These are phyloP conservation scores for Planiliza haematocheilus DNA, from an alignment of 2,113 vertebrate species.

Conservation along the genomic window DNA sequence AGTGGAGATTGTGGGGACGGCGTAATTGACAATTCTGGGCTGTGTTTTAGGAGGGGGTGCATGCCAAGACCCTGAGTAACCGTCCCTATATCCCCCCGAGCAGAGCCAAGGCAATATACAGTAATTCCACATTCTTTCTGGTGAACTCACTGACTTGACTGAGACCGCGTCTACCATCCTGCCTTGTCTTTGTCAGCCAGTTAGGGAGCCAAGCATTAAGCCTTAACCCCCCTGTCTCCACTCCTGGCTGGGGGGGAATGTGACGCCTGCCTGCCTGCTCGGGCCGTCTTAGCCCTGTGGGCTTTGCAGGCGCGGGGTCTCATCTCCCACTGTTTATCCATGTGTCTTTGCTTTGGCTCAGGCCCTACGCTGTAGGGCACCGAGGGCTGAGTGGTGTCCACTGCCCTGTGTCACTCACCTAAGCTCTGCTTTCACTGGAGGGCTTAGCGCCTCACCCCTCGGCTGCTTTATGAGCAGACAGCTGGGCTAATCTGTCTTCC, in stretches of 20 bases:
- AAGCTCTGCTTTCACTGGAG: slow-evolving; percentile 84
- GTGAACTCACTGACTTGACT: slow-evolving; percentile 64
- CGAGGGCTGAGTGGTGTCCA: slow-evolving; percentile 68
- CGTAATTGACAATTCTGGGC: slow-evolving; percentile 36
- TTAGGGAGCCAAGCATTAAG: slow-evolving; percentile 70
- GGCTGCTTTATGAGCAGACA: slow-evolving; percentile 82
- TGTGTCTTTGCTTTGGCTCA: slow-evolving; percentile 81
- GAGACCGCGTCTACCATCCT: slow-evolving; percentile 63
- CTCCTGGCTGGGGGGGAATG: slow-evolving; percentile 65
- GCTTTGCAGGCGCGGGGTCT: slow-evolving; percentile 66
- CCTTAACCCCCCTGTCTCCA: slow-evolving; percentile 73
- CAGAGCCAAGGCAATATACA: slow-evolving; percentile 13
- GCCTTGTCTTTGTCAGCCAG: slow-evolving; percentile 40
- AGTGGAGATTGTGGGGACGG: slow-evolving; percentile 23
- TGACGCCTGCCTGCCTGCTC: slow-evolving; percentile 59
- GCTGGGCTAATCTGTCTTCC: slow-evolving; percentile 76
- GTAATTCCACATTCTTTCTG: slow-evolving; percentile 67
- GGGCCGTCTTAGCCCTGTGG: slow-evolving; percentile 69
- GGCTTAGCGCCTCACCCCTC: slow-evolving; percentile 82
- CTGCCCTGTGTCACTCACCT: slow-evolving; percentile 81
- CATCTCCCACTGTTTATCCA: slow-evolving; percentile 80
- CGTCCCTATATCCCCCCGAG: slow-evolving; percentile 52
- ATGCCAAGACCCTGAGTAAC: slow-evolving; percentile 62
- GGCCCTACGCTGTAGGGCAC: slow-evolving; percentile 64
- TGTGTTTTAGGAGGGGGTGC: slow-evolving; percentile 24